Conservation (phyloP, 2,888 invertebrate genomes). For the Drosophila leonis region DNA sequence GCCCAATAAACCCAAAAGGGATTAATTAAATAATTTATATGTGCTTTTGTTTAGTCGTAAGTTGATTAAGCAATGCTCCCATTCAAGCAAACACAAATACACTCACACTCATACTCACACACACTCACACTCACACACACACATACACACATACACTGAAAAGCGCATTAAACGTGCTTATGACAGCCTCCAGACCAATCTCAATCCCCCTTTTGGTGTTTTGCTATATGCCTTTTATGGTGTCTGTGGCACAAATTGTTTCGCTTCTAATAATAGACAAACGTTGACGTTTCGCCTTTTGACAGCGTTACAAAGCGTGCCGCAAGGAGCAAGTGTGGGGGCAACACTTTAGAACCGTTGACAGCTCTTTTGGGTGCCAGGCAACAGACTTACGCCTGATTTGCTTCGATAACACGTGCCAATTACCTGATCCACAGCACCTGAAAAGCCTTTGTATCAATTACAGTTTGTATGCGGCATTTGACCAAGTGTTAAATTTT, state of each 20-base stretch:
- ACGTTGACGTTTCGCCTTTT: slow-evolving; percentile 53
- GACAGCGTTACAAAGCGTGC: too few species aligned
- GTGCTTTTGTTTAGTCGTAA: slow-evolving; percentile 75
- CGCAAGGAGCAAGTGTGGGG: not conserved
- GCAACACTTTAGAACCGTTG: slow-evolving; percentile 34
- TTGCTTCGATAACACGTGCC: slow-evolving; percentile 53
- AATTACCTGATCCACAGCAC: slow-evolving; percentile 57
- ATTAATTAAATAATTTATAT: slow-evolving; percentile 79
- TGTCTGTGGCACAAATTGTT: slow-evolving; percentile 56
- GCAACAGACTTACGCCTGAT: slow-evolving; percentile 28
- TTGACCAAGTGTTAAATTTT: slow-evolving; percentile 42
- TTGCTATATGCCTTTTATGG: slow-evolving; percentile 47
- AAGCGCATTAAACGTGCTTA: slow-evolving; percentile 70
- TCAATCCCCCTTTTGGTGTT: not conserved
- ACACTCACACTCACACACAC: too few species aligned
- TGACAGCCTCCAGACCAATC: slow-evolving; percentile 32
- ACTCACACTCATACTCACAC: too few species aligned
- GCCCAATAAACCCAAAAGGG: slow-evolving; percentile 71
- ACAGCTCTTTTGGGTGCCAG: slow-evolving; percentile 32
- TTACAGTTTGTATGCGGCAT: slow-evolving; percentile 20
- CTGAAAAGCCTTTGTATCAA: slow-evolving; percentile 42
- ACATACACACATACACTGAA: slow-evolving; percentile 36
- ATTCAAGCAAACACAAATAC: not conserved
- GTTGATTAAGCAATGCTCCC: slow-evolving; percentile 69
- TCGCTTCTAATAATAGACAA: slow-evolving; percentile 67